Percentiles rank a stretch among this genome's conserved stretches.
Evolutionary conservation across 2,888 invertebrate species (phyloP).

Genomic region (Philaethria dido): DNA sequence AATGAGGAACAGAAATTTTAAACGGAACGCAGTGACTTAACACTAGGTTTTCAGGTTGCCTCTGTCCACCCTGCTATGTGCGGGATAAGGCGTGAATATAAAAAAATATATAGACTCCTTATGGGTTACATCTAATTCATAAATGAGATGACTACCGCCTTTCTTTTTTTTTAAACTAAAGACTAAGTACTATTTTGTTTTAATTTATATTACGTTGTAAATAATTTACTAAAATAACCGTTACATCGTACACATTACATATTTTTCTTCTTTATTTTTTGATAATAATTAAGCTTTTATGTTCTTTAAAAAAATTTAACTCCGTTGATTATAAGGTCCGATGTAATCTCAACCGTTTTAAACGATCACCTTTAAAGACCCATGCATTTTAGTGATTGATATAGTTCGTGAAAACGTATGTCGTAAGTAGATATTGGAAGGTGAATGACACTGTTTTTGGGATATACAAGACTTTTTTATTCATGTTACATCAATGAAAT

Average conservation of each 20-base stretch:
- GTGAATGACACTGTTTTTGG: constrained; percentile 35
- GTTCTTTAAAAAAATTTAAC: background rate
- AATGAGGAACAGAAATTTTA: too few relatives aligned
- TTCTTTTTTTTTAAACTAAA: too few relatives aligned
- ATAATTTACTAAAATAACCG: background rate
- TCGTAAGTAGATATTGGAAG: constrained; percentile 32
- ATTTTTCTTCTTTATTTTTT: background rate
- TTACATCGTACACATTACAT: background rate
- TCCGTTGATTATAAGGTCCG: background rate
- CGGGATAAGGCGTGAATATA: too few relatives aligned
- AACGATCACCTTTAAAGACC: constrained; percentile 20
- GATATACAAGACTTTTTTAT: background rate
- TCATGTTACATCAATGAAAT: background rate
- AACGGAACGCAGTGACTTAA: too few relatives aligned
- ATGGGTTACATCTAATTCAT: too few relatives aligned
- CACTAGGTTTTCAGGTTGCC: too few relatives aligned
- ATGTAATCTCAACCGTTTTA: constrained; percentile 21
- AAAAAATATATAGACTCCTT: too few relatives aligned
- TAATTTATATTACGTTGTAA: too few relatives aligned
- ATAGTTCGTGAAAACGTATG: constrained; percentile 37
- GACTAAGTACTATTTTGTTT: too few relatives aligned
- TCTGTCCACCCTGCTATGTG: too few relatives aligned
- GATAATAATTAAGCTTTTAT: background rate
- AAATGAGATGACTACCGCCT: too few relatives aligned
- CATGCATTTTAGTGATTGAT: constrained; percentile 34